Evolutionary conservation across 2,888 invertebrate genomes (phyloP).

Genomic region (Tipula helvola): DNA sequence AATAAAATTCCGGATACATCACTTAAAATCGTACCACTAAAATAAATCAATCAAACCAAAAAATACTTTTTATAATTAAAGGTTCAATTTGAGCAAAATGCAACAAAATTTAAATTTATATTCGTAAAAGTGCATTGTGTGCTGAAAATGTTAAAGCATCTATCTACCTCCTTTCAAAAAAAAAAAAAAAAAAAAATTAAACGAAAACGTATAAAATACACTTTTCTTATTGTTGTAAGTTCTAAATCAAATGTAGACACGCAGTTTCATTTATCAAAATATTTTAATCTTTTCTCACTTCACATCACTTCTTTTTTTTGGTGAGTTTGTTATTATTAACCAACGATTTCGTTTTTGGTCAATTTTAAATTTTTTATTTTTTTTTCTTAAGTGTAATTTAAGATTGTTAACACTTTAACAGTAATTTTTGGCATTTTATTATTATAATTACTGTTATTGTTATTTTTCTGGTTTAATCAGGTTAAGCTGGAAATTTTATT

Average conservation of each 20-base stretch:
- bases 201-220: not conserved
- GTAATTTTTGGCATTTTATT: not conserved
- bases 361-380: not conserved
- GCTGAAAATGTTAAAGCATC: not conserved
- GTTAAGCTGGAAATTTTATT: not conserved
- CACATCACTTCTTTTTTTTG: not conserved
- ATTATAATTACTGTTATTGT: not conserved
- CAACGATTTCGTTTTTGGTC: not conserved
- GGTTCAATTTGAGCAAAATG: not conserved
- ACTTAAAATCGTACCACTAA: not conserved
- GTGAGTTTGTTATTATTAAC: not conserved
- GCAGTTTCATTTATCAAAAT: not conserved
- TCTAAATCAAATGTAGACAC: not conserved
- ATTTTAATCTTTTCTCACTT: conserved; percentile 4
- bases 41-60: not conserved
- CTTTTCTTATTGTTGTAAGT: not conserved
- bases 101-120: not conserved
- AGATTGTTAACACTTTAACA: conserved; percentile 4
- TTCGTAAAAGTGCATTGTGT: not conserved
- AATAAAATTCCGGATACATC: not conserved
- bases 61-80: not conserved
- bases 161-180: not conserved
- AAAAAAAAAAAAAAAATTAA: no score
- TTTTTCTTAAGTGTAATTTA: not conserved
- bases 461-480: not conserved